A percentile compares a stretch with the other conserved stretches of the same genome.
Evolutionary conservation across 1,140 invertebrate genomes (phyloP).

Genomic region (Lethocerus indicus): DNA sequence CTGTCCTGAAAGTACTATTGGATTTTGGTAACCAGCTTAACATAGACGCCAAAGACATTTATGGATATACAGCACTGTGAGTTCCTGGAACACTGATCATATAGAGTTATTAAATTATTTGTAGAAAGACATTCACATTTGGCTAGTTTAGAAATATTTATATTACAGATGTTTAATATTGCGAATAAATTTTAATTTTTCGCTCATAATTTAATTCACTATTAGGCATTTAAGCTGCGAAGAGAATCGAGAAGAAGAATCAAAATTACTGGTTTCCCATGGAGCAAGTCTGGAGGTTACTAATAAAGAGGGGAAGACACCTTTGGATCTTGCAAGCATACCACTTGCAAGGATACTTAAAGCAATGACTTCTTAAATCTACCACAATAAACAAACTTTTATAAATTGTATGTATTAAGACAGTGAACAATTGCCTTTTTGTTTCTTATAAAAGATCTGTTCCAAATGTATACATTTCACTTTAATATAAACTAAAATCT

Average conservation of each 20-base stretch:
- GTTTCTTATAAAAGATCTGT: no score
- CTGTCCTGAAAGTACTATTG: constrained; percentile 51
- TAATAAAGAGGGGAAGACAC: constrained; percentile 56
- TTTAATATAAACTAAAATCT: no score
- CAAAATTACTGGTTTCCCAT: constrained; percentile 43
- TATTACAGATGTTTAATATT: background rate
- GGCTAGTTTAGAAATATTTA: background rate
- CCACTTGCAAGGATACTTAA: no score
- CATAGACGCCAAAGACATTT: constrained; percentile 36
- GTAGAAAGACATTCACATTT: background rate
- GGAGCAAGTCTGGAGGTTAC: constrained; percentile 40
- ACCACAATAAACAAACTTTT: no score
- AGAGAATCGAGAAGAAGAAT: constrained; percentile 53
- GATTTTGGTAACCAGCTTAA: constrained; percentile 28
- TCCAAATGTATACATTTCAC: no score
- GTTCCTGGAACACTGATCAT: constrained; percentile 13
- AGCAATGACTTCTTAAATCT: no score
- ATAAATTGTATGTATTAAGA: no score
- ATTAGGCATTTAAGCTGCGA: constrained; percentile 68
- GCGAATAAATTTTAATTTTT: background rate
- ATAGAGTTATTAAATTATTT: background rate
- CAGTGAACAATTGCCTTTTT: no score
- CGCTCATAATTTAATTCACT: constrained; percentile 16
- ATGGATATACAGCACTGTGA: constrained; percentile 53
- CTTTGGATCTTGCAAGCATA: constrained; percentile 36